A percentile compares a stretch with the other conserved stretches of the same genome.
Evolutionary conservation across 2,888 invertebrate genomes (phyloP).

Genomic region (Achlya flavicornis): DNA sequence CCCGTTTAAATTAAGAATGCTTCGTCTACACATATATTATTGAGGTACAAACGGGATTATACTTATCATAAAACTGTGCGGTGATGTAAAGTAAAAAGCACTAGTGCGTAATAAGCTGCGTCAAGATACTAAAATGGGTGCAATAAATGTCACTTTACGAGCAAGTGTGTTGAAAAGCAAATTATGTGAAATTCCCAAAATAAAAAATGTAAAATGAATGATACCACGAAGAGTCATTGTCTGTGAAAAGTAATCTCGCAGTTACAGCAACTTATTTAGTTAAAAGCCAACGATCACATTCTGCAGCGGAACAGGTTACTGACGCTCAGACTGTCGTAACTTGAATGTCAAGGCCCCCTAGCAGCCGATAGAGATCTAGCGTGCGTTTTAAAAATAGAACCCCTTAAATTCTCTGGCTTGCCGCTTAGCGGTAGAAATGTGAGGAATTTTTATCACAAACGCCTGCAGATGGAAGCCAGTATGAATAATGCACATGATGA

Average conservation of each 20-base stretch:
- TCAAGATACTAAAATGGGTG: too few species aligned
- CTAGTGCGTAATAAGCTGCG: too few species aligned
- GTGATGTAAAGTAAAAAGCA: too few species aligned
- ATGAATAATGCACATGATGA: conserved; percentile 73
- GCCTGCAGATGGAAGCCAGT: conserved; percentile 46
- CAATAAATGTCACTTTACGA: too few species aligned
- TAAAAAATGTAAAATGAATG: too few species aligned
- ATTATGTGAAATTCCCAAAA: too few species aligned
- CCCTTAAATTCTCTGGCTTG: conserved; percentile 45
- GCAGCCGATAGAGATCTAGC: conserved; percentile 22
- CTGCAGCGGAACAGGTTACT: conserved; percentile 41
- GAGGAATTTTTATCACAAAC: conserved; percentile 67
- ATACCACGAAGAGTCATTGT: neutral
- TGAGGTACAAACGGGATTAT: too few species aligned
- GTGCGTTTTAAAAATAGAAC: conserved; percentile 46
- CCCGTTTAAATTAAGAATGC: too few species aligned
- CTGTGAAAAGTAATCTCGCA: neutral
- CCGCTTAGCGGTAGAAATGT: conserved; percentile 54
- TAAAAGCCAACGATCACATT: neutral
- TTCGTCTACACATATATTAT: too few species aligned
- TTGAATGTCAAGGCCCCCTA: conserved; percentile 45
- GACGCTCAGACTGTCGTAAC: conserved; percentile 34
- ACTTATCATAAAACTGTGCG: too few species aligned
- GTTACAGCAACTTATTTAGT: neutral
- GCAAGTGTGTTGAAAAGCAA: too few species aligned